Base-by-base conservation (phyloP, 2,797 vertebrate genomes). In the Sebastiscus albofasciatus region DNA sequence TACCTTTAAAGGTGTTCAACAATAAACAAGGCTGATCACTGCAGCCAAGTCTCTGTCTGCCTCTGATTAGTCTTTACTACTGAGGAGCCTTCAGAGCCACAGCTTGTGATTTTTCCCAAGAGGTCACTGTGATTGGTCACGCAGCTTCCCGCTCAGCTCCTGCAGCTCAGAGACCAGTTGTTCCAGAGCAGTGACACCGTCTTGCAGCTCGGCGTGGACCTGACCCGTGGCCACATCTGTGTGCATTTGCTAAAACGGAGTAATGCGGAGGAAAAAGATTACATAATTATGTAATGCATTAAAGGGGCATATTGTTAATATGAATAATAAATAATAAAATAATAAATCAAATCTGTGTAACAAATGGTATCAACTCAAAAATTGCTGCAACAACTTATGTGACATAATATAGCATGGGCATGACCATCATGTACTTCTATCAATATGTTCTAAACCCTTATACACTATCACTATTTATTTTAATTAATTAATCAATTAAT, bases 181-280 rank as follows among this genome's bases (percentile, higher is more conserved):
- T 60, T 97, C 97, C 93, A 98, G 86, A 18, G 95, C 80, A 29
- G 90, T 85, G 26, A 97, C 89, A 2, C 96, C 94, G 18, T 95
- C 95, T 77, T 90, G 92, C 82, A 99, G 90, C 66, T 97, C 96
- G 0, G 60, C 18, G 27, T 93, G 94, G 85, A 99, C 58, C 56
- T 96, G 94, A 54, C 96, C 96, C 1, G 95, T 96, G 27, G 90
- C 88, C 65, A 93, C 91, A 56, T 98, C 97, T 2, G 94, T 93
- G 94, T 98, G 97, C 84, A 94, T 93, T 91, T 99, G 97, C 98
- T 99, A 91, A n/a, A 87, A 4, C 29, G 69, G 1, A 39, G 56
- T 1, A 20, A 42, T 3, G 11, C 4, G 33, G n/a, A 46, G 26
- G 7, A 33, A 29, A 66, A 59, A 31, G 18, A 27, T 55, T 4